These are phyloP conservation scores for Halotydeus destructor DNA, from an alignment of 1,140 invertebrate genomes.

Conservation along the genomic window DNA sequence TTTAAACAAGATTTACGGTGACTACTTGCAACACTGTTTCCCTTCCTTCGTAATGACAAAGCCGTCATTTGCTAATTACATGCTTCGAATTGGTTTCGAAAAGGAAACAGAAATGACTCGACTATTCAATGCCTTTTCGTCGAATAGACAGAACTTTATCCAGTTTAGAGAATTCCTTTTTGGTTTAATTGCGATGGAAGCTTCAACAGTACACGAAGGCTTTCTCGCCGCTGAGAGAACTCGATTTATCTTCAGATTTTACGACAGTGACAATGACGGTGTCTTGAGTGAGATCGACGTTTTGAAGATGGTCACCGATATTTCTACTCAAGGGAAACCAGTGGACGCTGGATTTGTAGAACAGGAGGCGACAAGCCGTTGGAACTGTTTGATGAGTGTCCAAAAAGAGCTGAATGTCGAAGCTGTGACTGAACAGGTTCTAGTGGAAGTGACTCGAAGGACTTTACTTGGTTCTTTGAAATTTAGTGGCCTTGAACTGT, in stretches of 20 bases:
- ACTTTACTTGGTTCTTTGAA: too few relatives aligned
- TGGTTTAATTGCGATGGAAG: conserved; percentile 32
- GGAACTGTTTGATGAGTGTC: too few relatives aligned
- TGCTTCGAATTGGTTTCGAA: conserved; percentile 5
- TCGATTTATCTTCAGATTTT: conserved; percentile 34
- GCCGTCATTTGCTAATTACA: conserved; percentile 9
- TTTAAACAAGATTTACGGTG: conserved; percentile 8
- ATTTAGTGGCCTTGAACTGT: too few relatives aligned
- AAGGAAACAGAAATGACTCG: background rate
- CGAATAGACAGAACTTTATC: conserved; percentile 14
- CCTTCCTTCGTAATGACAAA: conserved; percentile 1
- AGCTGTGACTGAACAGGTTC: too few relatives aligned
- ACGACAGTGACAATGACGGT: conserved; percentile 28
- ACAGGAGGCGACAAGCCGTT: too few relatives aligned
- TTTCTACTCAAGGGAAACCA: too few relatives aligned
- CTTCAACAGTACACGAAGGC: conserved; percentile 32
- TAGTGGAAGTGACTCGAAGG: too few relatives aligned
- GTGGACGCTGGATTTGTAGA: too few relatives aligned
- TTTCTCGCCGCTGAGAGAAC: conserved; percentile 33
- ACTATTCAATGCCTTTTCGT: conserved; percentile 11
- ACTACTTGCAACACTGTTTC: conserved; percentile 13
- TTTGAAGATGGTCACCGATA: too few relatives aligned
- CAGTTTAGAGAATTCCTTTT: conserved; percentile 28
- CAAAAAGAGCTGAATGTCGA: too few relatives aligned
- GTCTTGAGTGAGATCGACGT: too few relatives aligned